A percentile compares a stretch with the other conserved stretches of the same genome.
Conservation (phyloP, 2,113 vertebrate genomes). For the Morone saxatilis region DNA sequence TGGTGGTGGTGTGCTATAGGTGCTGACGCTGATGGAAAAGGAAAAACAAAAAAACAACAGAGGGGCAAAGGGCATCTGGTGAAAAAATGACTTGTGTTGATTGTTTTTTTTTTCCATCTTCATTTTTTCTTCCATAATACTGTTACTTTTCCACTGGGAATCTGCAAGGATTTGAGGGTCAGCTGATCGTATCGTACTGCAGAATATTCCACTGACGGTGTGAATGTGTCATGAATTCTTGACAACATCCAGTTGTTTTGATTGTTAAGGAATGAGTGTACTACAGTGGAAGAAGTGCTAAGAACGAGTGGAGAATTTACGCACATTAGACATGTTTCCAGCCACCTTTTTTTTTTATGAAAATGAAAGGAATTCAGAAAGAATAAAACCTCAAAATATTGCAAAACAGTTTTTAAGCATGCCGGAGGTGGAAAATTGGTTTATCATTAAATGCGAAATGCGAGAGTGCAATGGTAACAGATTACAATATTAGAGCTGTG, state of each 20-base stretch:
- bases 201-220: slow-evolving; percentile 24
- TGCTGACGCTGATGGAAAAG: slow-evolving; percentile 50
- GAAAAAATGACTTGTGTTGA: slow-evolving; percentile 3
- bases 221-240: neutral
- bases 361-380: no score
- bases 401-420: no score
- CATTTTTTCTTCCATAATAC: neutral
- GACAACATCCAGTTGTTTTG: neutral
- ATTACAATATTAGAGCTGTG: no score
- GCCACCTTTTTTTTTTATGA: no score
- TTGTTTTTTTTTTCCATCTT: neutral
- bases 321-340: neutral
- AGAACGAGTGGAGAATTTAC: neutral
- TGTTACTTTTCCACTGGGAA: slow-evolving; percentile 20
- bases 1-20: neutral
- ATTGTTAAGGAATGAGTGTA: neutral
- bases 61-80: slow-evolving; percentile 11
- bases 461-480: no score
- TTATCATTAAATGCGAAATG: no score
- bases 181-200: slow-evolving; percentile 6
- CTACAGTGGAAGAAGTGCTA: neutral
- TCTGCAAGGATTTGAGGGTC: neutral
- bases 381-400: no score
- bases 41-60: slow-evolving; percentile 19
- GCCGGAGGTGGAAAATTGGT: no score